Evolutionary conservation across 2,113 vertebrate genomes (phyloP).

Genomic region (Malurus alboscapulatus): DNA sequence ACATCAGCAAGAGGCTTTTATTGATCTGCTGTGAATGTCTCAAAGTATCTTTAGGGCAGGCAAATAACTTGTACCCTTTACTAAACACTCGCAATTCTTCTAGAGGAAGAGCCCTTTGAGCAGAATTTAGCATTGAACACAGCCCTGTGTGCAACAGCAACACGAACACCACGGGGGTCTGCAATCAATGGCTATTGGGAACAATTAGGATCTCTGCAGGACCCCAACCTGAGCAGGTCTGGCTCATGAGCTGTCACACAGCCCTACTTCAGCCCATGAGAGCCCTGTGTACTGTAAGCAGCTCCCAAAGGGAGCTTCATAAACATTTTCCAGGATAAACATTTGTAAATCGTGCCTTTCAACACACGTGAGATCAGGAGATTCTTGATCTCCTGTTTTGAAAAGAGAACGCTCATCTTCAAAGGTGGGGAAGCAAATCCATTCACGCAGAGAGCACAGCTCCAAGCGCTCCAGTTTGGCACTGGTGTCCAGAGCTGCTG

Average conservation of each 20-base stretch:
- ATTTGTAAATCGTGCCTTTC: constrained; percentile 37
- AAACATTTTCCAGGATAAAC: constrained; percentile 25
- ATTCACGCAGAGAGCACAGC: not conserved
- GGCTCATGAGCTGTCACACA: not conserved
- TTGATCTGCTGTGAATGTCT: not conserved
- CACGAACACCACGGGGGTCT: fast-evolving
- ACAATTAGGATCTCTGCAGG: not conserved
- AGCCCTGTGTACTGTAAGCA: not conserved
- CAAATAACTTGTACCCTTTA: not conserved
- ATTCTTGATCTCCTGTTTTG: not conserved
- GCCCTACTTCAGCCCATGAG: not conserved
- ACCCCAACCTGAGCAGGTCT: not conserved
- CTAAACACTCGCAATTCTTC: fast-evolving
- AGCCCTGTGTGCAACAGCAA: fast-evolving
- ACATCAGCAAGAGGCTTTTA: not conserved
- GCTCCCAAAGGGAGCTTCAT: not conserved
- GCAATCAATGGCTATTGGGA: not conserved
- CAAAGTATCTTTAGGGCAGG: not conserved
- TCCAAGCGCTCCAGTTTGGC: not conserved
- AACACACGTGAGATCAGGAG: not conserved
- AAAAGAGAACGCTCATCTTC: not conserved
- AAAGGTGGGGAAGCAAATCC: not conserved
- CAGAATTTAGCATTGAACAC: not conserved
- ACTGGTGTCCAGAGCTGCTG: not conserved
- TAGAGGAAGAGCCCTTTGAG: fast-evolving